phyloP scores from a whole-genome alignment of 1,140 invertebrate species.

The Drosophila melanica region DNA sequence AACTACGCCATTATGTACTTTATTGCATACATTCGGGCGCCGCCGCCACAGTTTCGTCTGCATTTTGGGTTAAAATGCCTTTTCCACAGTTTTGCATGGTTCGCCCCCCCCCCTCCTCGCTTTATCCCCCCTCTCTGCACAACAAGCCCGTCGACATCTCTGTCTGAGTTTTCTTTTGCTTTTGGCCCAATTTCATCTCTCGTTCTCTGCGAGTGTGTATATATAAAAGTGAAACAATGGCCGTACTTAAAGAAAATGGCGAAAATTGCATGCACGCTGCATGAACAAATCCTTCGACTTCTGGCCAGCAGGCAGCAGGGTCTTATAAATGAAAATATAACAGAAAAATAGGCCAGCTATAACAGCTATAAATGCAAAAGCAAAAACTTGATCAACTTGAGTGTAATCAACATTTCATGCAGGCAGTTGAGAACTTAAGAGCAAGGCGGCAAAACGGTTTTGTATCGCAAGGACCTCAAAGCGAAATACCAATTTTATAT shows the following conservation, averaged over 20 bases:
- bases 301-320: not conserved
- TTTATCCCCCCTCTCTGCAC: not conserved
- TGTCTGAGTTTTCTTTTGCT: conserved; percentile 54
- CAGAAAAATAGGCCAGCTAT: conserved; percentile 29
- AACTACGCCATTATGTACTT: conserved; percentile 80
- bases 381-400: conserved; percentile 21
- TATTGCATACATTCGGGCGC: conserved; percentile 77
- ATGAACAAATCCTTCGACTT: conserved; percentile 27
- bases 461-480: no score
- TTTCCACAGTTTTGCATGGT: conserved; percentile 68
- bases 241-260: conserved; percentile 79
- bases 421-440: not conserved
- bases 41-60: conserved; percentile 53
- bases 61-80: conserved; percentile 51
- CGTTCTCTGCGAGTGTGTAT: conserved; percentile 10
- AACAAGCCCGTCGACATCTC: conserved; percentile 30
- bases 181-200: conserved; percentile 72
- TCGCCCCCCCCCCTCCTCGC: conserved; percentile 1
- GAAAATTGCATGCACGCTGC: conserved; percentile 77
- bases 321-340: conserved; percentile 31
- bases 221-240: conserved; percentile 78
- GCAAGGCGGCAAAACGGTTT: no score
- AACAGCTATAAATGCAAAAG: not conserved
- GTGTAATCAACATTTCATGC: not conserved
- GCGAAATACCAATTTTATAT: no score